Conservation (phyloP, 2,113 vertebrate species). For the Muntiacus muntjak region DNA sequence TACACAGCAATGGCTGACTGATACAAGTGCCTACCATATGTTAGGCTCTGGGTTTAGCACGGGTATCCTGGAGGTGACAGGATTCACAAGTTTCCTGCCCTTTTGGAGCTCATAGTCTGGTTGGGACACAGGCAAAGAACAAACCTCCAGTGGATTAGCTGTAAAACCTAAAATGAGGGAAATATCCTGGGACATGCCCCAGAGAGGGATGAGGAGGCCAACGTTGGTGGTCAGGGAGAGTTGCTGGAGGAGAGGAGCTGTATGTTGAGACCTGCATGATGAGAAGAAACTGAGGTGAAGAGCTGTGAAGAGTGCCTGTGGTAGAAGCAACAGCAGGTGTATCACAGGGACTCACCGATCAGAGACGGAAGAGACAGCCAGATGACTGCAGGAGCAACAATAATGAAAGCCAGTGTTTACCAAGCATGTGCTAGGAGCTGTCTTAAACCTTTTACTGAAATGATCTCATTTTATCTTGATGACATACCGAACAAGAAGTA, state of each 20-base stretch:
- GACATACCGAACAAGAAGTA: not conserved
- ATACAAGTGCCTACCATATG: not conserved
- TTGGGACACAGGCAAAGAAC: not conserved
- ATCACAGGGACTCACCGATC: not conserved
- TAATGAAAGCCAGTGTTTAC: not conserved
- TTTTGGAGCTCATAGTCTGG: not conserved
- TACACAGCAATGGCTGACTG: not conserved
- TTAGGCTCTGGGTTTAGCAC: not conserved
- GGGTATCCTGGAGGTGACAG: not conserved
- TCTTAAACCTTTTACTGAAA: constrained; percentile 1
- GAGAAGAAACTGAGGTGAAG: not conserved
- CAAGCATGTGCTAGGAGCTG: not conserved
- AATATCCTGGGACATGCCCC: not conserved
- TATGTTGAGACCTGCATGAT: not conserved
- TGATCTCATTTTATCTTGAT: not conserved
- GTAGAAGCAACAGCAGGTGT: not conserved
- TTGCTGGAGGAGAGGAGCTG: rapidly evolving
- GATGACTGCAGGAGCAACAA: rapidly evolving
- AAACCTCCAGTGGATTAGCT: not conserved
- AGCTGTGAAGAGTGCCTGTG: not conserved
- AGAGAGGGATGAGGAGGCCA: not conserved
- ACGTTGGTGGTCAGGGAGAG: not conserved
- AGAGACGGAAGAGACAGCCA: not conserved
- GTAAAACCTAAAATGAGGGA: not conserved
- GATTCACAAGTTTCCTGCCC: not conserved